phyloP scores from a whole-genome alignment of 37 sponge, comb jelly and placozoan genomes.

The Beroe forskalii region DNA sequence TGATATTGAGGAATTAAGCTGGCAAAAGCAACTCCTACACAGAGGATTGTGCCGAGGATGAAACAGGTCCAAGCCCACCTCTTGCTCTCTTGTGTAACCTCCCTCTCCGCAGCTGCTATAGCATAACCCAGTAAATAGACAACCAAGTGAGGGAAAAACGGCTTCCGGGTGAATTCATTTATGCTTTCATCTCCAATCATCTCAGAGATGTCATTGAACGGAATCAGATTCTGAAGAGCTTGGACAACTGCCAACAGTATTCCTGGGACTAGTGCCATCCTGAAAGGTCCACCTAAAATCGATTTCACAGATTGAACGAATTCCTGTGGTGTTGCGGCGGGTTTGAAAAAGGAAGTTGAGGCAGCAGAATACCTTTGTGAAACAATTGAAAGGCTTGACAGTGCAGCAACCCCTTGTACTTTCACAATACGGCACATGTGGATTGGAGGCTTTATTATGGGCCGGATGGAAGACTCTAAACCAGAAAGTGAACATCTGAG shows the following conservation, averaged over 20 bases:
- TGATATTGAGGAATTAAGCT: neutral
- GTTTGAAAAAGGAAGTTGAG: conserved; percentile 8
- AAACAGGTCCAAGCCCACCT: conserved; percentile 6
- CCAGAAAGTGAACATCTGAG: neutral
- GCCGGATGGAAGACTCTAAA: conserved; percentile 19
- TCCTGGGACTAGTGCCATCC: neutral
- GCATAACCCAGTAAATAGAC: conserved; percentile 2
- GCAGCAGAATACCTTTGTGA: neutral
- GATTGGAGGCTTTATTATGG: neutral
- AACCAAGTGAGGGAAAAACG: neutral
- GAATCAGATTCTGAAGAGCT: neutral
- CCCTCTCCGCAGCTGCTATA: neutral
- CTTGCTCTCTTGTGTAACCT: neutral
- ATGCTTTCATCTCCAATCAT: neutral
- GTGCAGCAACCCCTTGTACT: neutral
- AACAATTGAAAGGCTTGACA: neutral
- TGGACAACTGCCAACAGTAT: neutral
- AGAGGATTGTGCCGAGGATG: neutral
- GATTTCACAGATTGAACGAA: neutral
- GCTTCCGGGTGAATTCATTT: neutral
- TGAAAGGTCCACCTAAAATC: neutral
- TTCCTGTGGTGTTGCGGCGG: neutral
- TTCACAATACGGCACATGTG: neutral
- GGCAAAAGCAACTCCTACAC: neutral
- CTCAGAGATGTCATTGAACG: neutral